Evolutionary conservation across 2,113 vertebrate genomes (phyloP).

Genomic region (Chauna torquata): DNA sequence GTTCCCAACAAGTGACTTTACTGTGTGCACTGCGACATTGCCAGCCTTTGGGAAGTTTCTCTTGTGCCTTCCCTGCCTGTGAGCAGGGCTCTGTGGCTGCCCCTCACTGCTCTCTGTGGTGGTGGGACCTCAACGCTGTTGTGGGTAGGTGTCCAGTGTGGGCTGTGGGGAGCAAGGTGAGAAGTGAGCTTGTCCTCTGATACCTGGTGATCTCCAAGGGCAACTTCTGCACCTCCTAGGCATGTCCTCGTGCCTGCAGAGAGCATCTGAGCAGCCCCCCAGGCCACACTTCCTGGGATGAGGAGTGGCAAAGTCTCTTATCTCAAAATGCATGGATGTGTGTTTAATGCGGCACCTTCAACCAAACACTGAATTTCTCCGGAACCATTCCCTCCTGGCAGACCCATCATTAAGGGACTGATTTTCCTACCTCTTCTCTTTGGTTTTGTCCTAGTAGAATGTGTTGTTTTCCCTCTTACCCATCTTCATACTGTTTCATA

Average conservation of each 20-base stretch:
- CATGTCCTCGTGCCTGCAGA: neutral
- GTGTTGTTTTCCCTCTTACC: neutral
- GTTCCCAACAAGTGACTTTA: neutral
- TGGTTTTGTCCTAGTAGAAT: neutral
- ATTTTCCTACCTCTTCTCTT: neutral
- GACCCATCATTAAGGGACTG: neutral
- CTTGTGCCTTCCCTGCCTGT: neutral
- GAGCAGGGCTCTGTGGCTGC: neutral
- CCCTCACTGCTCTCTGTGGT: fast-evolving
- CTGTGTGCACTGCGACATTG: neutral
- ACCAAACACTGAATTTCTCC: neutral
- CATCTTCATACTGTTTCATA: neutral
- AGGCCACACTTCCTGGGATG: fast-evolving
- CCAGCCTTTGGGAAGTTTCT: neutral
- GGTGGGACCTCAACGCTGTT: neutral
- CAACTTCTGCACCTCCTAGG: neutral
- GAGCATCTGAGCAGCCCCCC: neutral
- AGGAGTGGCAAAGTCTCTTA: neutral
- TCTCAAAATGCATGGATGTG: neutral
- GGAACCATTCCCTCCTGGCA: neutral
- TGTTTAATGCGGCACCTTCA: neutral
- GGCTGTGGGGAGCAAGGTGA: neutral
- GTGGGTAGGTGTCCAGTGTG: neutral
- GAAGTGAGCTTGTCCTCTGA: neutral
- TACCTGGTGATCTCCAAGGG: neutral